These are phyloP conservation scores for Sebastes goodei DNA, from an alignment of 2,797 vertebrate genomes.

Conservation along the genomic window DNA sequence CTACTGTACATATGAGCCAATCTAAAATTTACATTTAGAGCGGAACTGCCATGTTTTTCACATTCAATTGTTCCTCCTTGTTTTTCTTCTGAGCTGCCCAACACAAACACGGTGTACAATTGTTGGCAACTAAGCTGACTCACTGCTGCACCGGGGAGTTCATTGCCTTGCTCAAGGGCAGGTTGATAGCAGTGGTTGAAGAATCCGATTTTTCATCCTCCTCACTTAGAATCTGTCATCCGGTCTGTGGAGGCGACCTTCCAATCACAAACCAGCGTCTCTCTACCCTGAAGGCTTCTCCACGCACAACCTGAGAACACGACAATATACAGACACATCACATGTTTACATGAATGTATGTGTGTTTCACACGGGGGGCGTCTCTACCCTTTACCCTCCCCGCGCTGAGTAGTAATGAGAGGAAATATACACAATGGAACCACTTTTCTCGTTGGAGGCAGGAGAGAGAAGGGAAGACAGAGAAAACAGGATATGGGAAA, in stretches of 20 bases:
- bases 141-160: not conserved
- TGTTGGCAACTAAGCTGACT: constrained; percentile 4
- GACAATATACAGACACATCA: constrained; percentile 12
- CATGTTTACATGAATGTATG: constrained; percentile 7
- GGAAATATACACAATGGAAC: constrained; percentile 59
- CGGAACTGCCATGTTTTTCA: not conserved
- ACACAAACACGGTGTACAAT: not conserved
- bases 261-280: constrained; percentile 25
- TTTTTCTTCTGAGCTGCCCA: not conserved
- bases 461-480: constrained; percentile 12
- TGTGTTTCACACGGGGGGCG: not conserved
- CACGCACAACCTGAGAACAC: not conserved
- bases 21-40: not conserved
- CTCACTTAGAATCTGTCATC: constrained; percentile 23
- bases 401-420: constrained; percentile 40
- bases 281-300: constrained; percentile 21
- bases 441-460: constrained; percentile 50
- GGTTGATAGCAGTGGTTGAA: not conserved
- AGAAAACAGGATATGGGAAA: constrained; percentile 45
- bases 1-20: not conserved
- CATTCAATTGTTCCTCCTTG: not conserved
- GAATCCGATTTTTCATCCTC: not conserved
- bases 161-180: constrained; percentile 26
- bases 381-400: constrained; percentile 28
- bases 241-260: constrained; percentile 5